Conservation (phyloP, 2,888 invertebrate species). For the Diadegma fenestrale region DNA sequence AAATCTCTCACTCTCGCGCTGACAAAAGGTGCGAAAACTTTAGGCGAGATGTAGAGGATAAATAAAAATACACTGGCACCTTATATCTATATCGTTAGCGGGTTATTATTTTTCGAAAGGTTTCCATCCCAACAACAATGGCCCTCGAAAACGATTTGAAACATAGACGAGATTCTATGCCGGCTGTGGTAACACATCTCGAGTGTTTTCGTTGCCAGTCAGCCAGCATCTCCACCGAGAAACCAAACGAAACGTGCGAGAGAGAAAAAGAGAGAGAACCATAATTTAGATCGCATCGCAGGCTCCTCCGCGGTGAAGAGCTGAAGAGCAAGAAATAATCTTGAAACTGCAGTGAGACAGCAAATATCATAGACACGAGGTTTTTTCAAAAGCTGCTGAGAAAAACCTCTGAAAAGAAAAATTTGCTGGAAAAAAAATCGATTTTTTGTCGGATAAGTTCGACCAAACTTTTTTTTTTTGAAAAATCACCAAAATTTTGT, state of each 20-base stretch:
- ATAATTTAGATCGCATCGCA: constrained; percentile 11
- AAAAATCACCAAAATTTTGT: no score
- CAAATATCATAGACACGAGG: not conserved
- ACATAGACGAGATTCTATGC: constrained; percentile 64
- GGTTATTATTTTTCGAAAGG: constrained; percentile 62
- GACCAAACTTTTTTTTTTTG: no score
- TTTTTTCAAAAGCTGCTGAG: not conserved
- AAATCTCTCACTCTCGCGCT: constrained; percentile 9
- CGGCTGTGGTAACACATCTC: constrained; percentile 74
- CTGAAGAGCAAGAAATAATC: not conserved
- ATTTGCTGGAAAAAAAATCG: not conserved
- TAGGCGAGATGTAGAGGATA: not conserved
- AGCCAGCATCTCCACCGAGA: constrained; percentile 28
- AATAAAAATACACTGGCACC: constrained; percentile 28
- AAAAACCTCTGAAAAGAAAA: constrained; percentile 8
- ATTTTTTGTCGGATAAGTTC: no score
- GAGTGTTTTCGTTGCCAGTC: constrained; percentile 70
- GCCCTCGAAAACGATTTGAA: constrained; percentile 66
- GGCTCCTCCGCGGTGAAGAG: not conserved
- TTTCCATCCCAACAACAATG: constrained; percentile 63
- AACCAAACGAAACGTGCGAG: constrained; percentile 25
- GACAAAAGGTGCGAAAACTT: constrained; percentile 6
- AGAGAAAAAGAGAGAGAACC: not conserved
- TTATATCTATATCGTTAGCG: constrained; percentile 30
- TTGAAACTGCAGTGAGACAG: constrained; percentile 17